Percentiles rank a stretch among this genome's conserved stretches.
These are phyloP conservation scores for Hapalemur alaotrensis DNA, from an alignment of 2,797 vertebrate species.

Conservation along the genomic window DNA sequence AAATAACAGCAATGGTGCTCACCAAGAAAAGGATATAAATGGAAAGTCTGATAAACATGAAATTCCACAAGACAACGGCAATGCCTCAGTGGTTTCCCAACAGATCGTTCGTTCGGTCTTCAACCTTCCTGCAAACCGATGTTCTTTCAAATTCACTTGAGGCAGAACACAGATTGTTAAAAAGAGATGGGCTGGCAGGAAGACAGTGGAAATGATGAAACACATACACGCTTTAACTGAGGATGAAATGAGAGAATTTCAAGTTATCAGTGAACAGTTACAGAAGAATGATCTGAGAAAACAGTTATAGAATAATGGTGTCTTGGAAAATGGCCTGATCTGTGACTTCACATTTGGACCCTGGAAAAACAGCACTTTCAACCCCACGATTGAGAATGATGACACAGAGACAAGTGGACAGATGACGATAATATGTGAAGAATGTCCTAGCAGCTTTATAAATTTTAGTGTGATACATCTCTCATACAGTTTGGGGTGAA, in stretches of 20 bases:
- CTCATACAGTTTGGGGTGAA: constrained; percentile 59
- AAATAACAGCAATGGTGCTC: constrained; percentile 79
- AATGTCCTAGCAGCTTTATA: constrained; percentile 58
- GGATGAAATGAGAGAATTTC: constrained; percentile 89
- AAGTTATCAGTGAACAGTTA: constrained; percentile 87
- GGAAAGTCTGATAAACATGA: constrained; percentile 82
- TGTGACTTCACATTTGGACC: constrained; percentile 80
- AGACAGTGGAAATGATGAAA: constrained; percentile 88
- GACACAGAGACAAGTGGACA: constrained; percentile 87
- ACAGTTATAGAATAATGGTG: not conserved
- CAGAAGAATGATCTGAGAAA: constrained; percentile 85
- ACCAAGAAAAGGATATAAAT: constrained; percentile 82
- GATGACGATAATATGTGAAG: constrained; percentile 85
- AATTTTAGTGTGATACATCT: constrained; percentile 61
- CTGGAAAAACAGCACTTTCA: constrained; percentile 85
- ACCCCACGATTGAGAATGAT: constrained; percentile 80
- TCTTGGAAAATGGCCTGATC: constrained; percentile 79
- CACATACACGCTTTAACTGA: constrained; percentile 87
- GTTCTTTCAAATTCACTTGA: not conserved
- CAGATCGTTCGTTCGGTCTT: constrained; percentile 79
- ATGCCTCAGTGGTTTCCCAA: constrained; percentile 76
- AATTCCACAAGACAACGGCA: constrained; percentile 79
- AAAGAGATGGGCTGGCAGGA: constrained; percentile 90
- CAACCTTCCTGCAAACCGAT: constrained; percentile 74
- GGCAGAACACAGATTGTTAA: constrained; percentile 82